Evolutionary conservation across 2,113 vertebrate species (phyloP).

Genomic region (Parotia lawesii): DNA sequence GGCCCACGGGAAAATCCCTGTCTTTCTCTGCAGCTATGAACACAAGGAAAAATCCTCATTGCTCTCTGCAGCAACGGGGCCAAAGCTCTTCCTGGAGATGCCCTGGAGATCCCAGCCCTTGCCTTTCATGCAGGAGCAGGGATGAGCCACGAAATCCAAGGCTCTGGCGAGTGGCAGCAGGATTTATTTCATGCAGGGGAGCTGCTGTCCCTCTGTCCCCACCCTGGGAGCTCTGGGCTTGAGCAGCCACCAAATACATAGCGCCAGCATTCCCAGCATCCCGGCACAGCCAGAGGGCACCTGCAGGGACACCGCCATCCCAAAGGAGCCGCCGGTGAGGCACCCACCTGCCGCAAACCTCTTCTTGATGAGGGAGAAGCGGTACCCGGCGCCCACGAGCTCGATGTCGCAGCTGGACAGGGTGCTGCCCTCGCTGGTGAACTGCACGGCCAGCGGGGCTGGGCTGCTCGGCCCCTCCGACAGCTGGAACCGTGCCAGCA

Average conservation of each 20-base stretch:
- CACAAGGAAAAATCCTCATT: neutral
- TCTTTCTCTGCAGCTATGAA: accelerated
- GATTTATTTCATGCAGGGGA: neutral
- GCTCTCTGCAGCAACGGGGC: neutral
- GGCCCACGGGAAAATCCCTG: neutral
- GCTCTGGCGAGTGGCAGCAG: accelerated
- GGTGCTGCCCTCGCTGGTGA: constrained; percentile 96
- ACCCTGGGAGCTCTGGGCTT: neutral
- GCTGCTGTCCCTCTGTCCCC: neutral
- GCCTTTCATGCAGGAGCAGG: neutral
- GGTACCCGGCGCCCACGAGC: constrained; percentile 90
- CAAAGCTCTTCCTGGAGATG: neutral
- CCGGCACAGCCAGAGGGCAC: neutral
- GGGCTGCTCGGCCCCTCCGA: constrained; percentile 91
- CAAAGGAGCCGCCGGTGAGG: accelerated
- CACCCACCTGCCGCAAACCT: constrained; percentile 93
- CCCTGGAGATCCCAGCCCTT: neutral
- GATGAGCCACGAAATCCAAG: accelerated
- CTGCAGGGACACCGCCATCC: accelerated
- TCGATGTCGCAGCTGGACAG: constrained; percentile 94
- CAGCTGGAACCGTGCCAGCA: constrained; percentile 92
- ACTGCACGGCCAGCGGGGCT: constrained; percentile 89
- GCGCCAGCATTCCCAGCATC: accelerated
- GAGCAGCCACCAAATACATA: accelerated
- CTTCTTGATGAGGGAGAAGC: constrained; percentile 97